These are phyloP conservation scores for Nematopogon swammerdamellus DNA, from an alignment of 2,888 invertebrate species.

Conservation along the genomic window DNA sequence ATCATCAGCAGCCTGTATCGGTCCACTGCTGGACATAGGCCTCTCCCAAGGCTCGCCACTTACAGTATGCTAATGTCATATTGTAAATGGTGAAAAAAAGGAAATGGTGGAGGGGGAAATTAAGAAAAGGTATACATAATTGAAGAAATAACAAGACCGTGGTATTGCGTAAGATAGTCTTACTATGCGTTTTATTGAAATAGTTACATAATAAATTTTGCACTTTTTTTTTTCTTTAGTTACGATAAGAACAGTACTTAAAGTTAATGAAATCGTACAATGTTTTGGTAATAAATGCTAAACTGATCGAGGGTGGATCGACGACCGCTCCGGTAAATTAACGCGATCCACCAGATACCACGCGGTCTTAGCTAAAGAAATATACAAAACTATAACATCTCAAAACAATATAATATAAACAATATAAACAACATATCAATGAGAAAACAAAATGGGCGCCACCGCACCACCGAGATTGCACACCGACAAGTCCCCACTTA, in stretches of 20 bases:
- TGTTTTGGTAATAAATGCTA: constrained; percentile 55
- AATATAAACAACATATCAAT: constrained; percentile 35
- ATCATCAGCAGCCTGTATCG: too few species aligned
- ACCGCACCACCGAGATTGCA: neutral
- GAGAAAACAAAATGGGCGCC: constrained; percentile 32
- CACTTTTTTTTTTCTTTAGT: constrained; percentile 42
- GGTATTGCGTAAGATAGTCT: constrained; percentile 31
- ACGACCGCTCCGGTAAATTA: neutral
- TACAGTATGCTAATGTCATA: too few species aligned
- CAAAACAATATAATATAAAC: constrained; percentile 48
- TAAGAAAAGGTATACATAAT: too few species aligned
- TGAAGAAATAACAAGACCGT: too few species aligned
- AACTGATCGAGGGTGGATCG: constrained; percentile 27
- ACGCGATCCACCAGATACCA: neutral
- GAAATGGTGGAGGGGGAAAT: too few species aligned
- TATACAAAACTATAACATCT: constrained; percentile 56
- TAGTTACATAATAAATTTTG: constrained; percentile 55
- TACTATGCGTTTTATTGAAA: constrained; percentile 49
- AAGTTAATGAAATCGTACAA: constrained; percentile 51
- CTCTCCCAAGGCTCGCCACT: too few species aligned
- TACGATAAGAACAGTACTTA: constrained; percentile 35
- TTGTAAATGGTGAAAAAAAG: too few species aligned
- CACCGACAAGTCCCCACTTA: neutral
- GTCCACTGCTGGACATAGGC: too few species aligned
- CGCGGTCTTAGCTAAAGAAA: constrained; percentile 31